Base-by-base conservation (phyloP, 1,140 invertebrate species). In the Hycleus phaleratus region DNA sequence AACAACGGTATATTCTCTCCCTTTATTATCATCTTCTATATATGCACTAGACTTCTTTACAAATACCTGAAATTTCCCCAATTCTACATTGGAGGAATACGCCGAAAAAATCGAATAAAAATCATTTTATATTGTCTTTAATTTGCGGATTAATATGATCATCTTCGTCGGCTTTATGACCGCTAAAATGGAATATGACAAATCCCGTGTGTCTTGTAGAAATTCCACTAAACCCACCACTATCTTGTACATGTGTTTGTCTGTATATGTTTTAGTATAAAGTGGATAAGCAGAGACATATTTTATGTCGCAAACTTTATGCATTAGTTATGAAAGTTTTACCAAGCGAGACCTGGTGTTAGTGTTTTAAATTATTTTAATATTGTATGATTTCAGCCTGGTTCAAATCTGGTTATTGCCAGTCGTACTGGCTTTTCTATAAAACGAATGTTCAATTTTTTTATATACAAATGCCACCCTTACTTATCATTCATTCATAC, bases 341-440 rank as follows among this genome's bases (percentile, higher is more conserved):
- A 59, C 52, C 51, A 53, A 52, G 44, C 46, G 57, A 46, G 53
- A 49, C 61, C 40, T 10, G 40, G 9, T 42, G 56, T 47, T 40
- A 52, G 26, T 38, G 56, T 58, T 64, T 67, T 61, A 67, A 65
- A 67, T 67, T 66, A 66, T 64, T 64, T 66, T 64, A 66, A 66
- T 66, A 66, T 62, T 66, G 58, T 62, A 68, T 66, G 64, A 66
- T 66, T 68, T 64, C 56, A 32, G 59, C 61, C 47, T 24, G 56
- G 62, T 62, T 59, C 57, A 68, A 66, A 68, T 68, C 66, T 68
- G 66, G 52, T 7, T 32, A 32, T 32, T 32, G 32, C 32, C 32
- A 32, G 32, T 32, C 1, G 32, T 32, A 32, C 32, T 7, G 32
- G 32, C 4, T 32, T 32, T 32, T 5, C 32, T 18, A 32, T 32